Base-by-base conservation (phyloP, 2,113 vertebrate species). In the Sminthopsis crassicaudata region DNA sequence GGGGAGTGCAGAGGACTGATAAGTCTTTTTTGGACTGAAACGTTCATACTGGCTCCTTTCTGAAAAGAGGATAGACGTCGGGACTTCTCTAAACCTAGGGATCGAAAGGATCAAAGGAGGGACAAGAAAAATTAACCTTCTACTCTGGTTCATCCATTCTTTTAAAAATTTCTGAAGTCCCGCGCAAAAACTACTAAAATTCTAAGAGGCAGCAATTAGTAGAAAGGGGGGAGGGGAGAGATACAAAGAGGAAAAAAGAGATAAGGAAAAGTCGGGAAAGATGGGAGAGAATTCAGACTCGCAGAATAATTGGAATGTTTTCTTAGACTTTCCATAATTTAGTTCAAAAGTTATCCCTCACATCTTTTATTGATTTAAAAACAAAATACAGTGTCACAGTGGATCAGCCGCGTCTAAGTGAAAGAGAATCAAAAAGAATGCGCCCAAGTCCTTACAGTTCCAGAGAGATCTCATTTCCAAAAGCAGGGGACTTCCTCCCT, bases 291-390 rank as follows among this genome's bases (percentile, higher is more conserved):
- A 48, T 90, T 26, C 25, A n/a, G 50, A 30, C 89, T 10, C 46
- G 92, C 96, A 94, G 54, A 1, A 48, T 50, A 10, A 26, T 91
- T 95, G 96, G 95, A 97, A 48, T 50, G 92, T 60, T 97, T 94
- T 95, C 89, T 67, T 97, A 91, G 57, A 48, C 97, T 97, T 97
- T 97, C 94, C 95, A 94, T 92, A 91, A 94, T 96, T n/a, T 96
- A 14, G 96, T 98, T 98, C 97, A 97, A 97, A 98, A 97, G 97
- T 98, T 97, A 96, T 95, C 54, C 95, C 91, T 90, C 95, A 97
- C 97, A 97, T 97, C 97, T 98, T 98, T 97, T 95, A 95, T 97
- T 98, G 96, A 97, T 98, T 98, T 98, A 96, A 97, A 97, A 98
- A 94, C 96, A 98, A 98, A 97, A 97, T 97, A 97, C 95, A 91